phyloP scores from a whole-genome alignment of 2,797 vertebrate genomes.

The Gymnodraco acuticeps region DNA sequence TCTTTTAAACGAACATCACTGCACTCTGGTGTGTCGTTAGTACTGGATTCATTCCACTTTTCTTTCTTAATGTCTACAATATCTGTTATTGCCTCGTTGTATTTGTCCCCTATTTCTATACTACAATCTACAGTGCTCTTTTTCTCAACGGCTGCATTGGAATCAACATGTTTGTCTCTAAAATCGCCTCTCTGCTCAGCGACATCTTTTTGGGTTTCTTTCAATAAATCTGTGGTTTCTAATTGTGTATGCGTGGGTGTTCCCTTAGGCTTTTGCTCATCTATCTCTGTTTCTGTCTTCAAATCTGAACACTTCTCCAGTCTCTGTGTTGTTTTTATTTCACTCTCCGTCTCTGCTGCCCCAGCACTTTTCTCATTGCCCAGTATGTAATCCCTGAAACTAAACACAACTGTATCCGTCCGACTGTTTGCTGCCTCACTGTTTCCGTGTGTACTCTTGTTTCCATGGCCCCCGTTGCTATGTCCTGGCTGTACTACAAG shows the following conservation, averaged over 20 bases:
- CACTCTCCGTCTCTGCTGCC: constrained; percentile 42
- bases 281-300: constrained; percentile 25
- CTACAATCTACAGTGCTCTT: constrained; percentile 18
- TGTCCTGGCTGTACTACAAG: constrained; percentile 63
- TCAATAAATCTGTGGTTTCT: constrained; percentile 42
- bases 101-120: constrained; percentile 10
- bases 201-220: constrained; percentile 28
- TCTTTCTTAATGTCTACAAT: constrained; percentile 23
- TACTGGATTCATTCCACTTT: constrained; percentile 22
- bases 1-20: constrained; percentile 25
- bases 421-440: constrained; percentile 69
- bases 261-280: constrained; percentile 52
- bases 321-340: constrained; percentile 28
- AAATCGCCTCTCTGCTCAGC: constrained; percentile 23
- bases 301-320: constrained; percentile 34
- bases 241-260: constrained; percentile 16
- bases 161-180: constrained; percentile 34
- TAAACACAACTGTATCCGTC: constrained; percentile 79
- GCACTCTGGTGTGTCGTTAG: constrained; percentile 11
- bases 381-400: constrained; percentile 86
- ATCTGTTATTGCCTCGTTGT: constrained; percentile 22
- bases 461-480: constrained; percentile 75
- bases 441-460: constrained; percentile 76
- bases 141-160: constrained; percentile 23
- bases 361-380: constrained; percentile 54